These are phyloP conservation scores for Synanthedon vespiformis DNA, from an alignment of 2,888 invertebrate species.

Conservation along the genomic window DNA sequence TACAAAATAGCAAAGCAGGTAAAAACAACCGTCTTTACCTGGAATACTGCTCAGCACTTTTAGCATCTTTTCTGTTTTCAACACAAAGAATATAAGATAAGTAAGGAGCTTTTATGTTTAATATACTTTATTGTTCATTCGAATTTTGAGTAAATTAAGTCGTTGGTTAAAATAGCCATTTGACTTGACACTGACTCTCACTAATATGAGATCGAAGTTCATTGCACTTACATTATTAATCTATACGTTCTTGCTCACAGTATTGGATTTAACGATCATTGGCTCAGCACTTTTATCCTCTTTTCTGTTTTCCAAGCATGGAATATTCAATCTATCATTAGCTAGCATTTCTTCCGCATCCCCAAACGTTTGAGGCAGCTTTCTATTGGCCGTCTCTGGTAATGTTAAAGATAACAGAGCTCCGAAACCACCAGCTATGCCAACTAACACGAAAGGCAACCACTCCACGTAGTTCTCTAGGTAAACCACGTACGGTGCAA, in stretches of 20 bases:
- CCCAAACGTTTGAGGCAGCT: slow-evolving; percentile 3
- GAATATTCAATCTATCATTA: not conserved
- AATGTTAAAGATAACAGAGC: slow-evolving; percentile 2
- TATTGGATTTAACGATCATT: too few species aligned
- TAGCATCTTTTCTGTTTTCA: not conserved
- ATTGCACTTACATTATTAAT: too few species aligned
- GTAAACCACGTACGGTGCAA: slow-evolving; percentile 6
- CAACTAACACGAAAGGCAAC: slow-evolving; percentile 6
- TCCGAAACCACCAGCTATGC: slow-evolving; percentile 1
- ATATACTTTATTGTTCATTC: too few species aligned
- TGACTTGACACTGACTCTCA: too few species aligned
- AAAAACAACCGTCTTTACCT: too few species aligned
- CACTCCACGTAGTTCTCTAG: slow-evolving; percentile 3
- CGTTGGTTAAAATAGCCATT: too few species aligned
- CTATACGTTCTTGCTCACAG: too few species aligned
- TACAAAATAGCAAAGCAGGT: too few species aligned
- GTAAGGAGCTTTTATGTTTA: too few species aligned
- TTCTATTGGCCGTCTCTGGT: slow-evolving; percentile 6
- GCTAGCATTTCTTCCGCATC: slow-evolving; percentile 1
- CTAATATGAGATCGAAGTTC: too few species aligned
- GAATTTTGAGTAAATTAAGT: too few species aligned
- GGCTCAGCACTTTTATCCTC: not conserved
- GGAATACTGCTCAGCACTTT: not conserved
- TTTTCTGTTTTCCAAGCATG: not conserved
- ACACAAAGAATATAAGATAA: not conserved